Evolutionary conservation across 2,797 vertebrate genomes (phyloP), one percentile per base, ranked within the genome.

Genomic region (Otolemur crassicaudatus): DNA sequence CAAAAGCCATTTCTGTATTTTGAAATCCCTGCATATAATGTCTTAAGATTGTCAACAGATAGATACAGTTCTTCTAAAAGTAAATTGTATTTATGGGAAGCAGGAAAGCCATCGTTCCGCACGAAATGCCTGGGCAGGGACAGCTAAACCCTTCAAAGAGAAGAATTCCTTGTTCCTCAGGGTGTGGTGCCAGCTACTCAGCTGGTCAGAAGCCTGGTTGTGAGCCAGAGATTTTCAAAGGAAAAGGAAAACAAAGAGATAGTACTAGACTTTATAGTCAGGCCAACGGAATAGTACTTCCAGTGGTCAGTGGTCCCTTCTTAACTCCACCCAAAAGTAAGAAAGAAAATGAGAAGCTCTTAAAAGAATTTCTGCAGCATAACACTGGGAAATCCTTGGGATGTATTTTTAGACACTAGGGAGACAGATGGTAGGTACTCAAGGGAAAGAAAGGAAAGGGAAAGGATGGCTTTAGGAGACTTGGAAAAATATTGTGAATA

Each of bases 211-310:
- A 58, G 60, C 53, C 46, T 84, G 76, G 69, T 53, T 96, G 3
- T 9, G 72, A 34, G 77, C 87, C 93, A 95, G 80, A 91, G 10
- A 43, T 88, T 96, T 93, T 89, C 77, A 87, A 97, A 96, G 53
- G 88, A 56, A 75, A 88, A 83, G 88, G 14, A 25, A 87, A 94
- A 92, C 60, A 90, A 93, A 82, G 72, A 91, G 58, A 81, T 31
- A 60, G 27, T 37, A 49, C 43, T 13, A 70, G 65, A 67, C 31
- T 60, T 69, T 23, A 60, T 3, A 46, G 49, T 80, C 31, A 70
- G 25, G 46, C n/a, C 27, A 73, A 40, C 5, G 31, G 25, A 65
- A 81, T 23, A 81, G 73, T 58, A 25, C 7, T 61, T 49, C 25
- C n/a, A 25, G 67, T 40, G 67, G 65, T 92, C 19, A 94, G 63